Base-by-base conservation (phyloP, 2,797 vertebrate species). In the Sarcoramphus papa region DNA sequence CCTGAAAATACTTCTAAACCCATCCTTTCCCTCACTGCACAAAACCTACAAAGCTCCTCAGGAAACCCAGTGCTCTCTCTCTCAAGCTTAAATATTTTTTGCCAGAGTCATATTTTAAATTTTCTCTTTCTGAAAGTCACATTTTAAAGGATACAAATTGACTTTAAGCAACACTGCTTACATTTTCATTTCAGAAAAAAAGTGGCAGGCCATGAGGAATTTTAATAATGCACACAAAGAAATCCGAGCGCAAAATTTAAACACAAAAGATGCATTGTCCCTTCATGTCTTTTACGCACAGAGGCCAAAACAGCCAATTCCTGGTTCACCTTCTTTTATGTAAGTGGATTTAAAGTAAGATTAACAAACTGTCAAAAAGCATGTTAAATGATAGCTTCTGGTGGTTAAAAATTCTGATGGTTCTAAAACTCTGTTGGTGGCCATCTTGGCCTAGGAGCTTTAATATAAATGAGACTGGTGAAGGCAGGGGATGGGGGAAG, bases 281-380 rank as follows among this genome's bases (percentile, higher is more conserved):
- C 82, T 95, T 90, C 74, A 5, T 59, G 90, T 85, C 95, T 90
- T 96, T 92, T 91, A 88, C 15, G 80, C 45, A 67, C 67, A 88
- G 33, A 87, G 64, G 54, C 51, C 85, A 68, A 73, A 97, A 35
- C 92, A 69, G 56, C 65, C 72, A 93, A 60, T 72, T 94, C 87
- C 57, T 68, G 84, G 63, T 93, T 96, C 95, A 97, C 88, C 83
- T 93, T 96, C 97, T 96, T 97, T 96, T 54, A 96, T 78, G 41
- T 74, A 95, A 96, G 80, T 20, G 65, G 93, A 97, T 96, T 98
- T 97, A 97, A 98, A 97, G 88, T 88, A 96, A 97, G 94, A 97
- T 96, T 95, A 97, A 95, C 81, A 90, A 97, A 97, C 94, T 95
- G 88, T 84, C 88, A 95, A 96, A 95, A 97, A 94, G 88, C 84